A percentile compares a stretch with the other conserved stretches of the same genome.
These are phyloP conservation scores for Chaenogobius annularis DNA, from an alignment of 2,113 vertebrate species.

Conservation along the genomic window DNA sequence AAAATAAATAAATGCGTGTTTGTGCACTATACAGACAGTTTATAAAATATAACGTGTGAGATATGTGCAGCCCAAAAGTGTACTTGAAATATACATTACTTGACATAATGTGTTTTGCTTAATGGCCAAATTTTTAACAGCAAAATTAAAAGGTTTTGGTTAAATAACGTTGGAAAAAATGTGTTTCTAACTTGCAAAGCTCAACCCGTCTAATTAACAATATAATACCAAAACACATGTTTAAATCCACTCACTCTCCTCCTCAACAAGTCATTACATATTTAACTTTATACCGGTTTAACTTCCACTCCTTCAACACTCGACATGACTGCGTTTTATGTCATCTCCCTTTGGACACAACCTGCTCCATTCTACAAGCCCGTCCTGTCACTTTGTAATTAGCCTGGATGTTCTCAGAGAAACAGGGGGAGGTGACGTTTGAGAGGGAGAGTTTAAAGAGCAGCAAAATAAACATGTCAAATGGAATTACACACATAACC, in stretches of 20 bases:
- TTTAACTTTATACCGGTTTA: conserved; percentile 23
- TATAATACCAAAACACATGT: conserved; percentile 27
- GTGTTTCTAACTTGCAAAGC: neutral
- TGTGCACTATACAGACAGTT: no score
- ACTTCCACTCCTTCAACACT: conserved; percentile 9
- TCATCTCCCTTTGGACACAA: conserved; percentile 46
- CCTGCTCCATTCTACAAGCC: conserved; percentile 57
- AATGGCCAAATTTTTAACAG: neutral
- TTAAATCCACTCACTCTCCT: conserved; percentile 3
- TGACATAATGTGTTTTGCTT: neutral
- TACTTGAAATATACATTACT: neutral
- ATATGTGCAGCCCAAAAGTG: neutral
- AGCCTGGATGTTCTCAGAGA: conserved; percentile 56
- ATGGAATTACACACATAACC: conserved; percentile 74
- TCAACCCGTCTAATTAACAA: conserved; percentile 6
- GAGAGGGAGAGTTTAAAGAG: conserved; percentile 43
- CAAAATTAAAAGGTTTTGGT: neutral
- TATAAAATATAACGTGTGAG: no score
- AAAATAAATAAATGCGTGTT: no score
- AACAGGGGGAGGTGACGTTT: neutral
- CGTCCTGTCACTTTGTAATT: conserved; percentile 65
- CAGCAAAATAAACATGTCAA: conserved; percentile 68
- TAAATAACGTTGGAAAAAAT: neutral
- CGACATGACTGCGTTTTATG: conserved; percentile 27
- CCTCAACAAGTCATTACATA: conserved; percentile 32